phyloP scores from a whole-genome alignment of 2,113 vertebrate genomes.

The Plecturocebus donacophilus region DNA sequence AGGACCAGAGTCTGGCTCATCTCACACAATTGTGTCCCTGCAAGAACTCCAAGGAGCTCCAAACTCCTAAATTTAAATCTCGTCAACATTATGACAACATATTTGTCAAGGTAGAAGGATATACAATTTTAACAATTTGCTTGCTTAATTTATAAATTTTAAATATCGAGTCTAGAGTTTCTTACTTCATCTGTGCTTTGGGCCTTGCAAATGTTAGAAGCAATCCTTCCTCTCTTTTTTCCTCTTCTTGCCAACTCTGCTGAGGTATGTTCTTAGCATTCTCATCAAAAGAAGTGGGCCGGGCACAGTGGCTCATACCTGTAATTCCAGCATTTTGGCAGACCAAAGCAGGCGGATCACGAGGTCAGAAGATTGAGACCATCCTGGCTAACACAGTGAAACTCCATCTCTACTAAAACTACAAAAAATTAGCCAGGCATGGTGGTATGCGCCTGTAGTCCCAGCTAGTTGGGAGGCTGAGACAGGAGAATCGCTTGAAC shows the following conservation, averaged over 20 bases:
- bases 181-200: background rate
- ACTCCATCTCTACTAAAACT: too few relatives aligned
- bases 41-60: background rate
- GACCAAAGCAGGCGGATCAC: too few relatives aligned
- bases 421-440: too few relatives aligned
- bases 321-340: too few relatives aligned
- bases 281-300: too few relatives aligned
- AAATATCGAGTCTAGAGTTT: background rate
- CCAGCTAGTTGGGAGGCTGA: too few relatives aligned
- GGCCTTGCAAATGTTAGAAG: background rate
- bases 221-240: background rate
- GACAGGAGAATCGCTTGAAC: too few relatives aligned
- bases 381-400: too few relatives aligned
- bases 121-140: background rate
- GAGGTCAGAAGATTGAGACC: too few relatives aligned
- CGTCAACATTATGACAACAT: background rate
- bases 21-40: background rate
- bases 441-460: too few relatives aligned
- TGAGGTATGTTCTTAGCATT: background rate
- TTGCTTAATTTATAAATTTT: background rate
- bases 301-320: too few relatives aligned
- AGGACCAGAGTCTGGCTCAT: background rate
- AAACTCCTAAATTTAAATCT: background rate
- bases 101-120: background rate
- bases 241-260: background rate